Conservation (phyloP, 1,140 invertebrate species). For the Hycleus phaleratus region DNA sequence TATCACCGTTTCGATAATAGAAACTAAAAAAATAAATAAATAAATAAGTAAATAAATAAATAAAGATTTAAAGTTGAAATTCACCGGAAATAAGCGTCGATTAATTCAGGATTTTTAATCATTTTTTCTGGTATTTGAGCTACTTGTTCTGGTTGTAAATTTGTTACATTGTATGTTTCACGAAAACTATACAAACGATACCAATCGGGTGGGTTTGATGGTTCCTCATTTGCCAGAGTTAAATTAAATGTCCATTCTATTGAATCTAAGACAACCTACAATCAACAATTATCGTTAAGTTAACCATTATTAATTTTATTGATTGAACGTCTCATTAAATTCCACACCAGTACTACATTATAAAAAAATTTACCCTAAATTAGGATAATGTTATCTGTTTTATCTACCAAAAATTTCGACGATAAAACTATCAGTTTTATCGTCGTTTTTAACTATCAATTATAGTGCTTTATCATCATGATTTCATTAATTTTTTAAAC, state of each 20-base stretch:
- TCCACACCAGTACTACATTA: no score
- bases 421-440: no score
- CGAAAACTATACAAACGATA: slow-evolving; percentile 60
- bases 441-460: no score
- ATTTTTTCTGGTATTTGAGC: slow-evolving; percentile 46
- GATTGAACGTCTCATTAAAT: no score
- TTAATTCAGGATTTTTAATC: slow-evolving; percentile 36
- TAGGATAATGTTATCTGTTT: no score
- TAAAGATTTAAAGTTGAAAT: not conserved
- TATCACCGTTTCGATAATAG: slow-evolving; percentile 42
- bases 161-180: slow-evolving; percentile 50
- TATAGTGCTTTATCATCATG: no score
- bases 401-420: no score
- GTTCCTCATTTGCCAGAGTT: slow-evolving; percentile 60
- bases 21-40: slow-evolving; percentile 20
- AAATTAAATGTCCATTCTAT: slow-evolving; percentile 71
- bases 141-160: slow-evolving; percentile 44
- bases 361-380: no score
- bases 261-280: slow-evolving; percentile 59
- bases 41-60: not conserved
- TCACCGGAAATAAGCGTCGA: slow-evolving; percentile 30
- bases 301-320: no score
- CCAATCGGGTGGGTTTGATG: slow-evolving; percentile 50
- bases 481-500: no score
- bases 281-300: not conserved